A percentile compares a stretch with the other conserved stretches of the same genome.
Evolutionary conservation across 2,113 vertebrate genomes (phyloP).

Genomic region (Bubo blakistoni): DNA sequence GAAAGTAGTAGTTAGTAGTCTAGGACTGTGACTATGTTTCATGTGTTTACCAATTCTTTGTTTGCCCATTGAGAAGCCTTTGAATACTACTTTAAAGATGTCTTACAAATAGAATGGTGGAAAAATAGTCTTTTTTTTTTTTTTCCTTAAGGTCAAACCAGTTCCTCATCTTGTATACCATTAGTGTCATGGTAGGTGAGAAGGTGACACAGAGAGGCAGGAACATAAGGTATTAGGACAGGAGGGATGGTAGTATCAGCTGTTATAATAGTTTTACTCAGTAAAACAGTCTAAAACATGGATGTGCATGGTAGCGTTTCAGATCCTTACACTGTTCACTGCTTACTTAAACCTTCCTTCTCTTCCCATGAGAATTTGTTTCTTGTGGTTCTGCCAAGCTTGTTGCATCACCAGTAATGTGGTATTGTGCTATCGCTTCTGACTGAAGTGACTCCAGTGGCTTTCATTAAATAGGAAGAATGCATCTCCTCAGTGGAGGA

Average conservation of each 20-base stretch:
- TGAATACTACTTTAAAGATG: not conserved
- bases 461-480: not conserved
- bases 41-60: not conserved
- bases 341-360: not conserved
- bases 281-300: not conserved
- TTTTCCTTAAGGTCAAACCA: not conserved
- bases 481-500: not conserved
- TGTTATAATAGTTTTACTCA: not conserved
- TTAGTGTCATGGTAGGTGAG: not conserved
- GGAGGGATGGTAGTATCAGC: not conserved
- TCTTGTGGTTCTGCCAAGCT: not conserved
- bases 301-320: not conserved
- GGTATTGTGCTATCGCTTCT: not conserved
- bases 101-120: not conserved
- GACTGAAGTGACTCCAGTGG: not conserved
- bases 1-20: not conserved
- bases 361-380: not conserved
- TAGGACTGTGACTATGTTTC: not conserved
- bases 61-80: not conserved
- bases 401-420: not conserved
- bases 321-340: not conserved
- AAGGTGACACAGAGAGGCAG: not conserved
- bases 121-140: not conserved
- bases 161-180: not conserved
- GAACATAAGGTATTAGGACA: not conserved